A percentile compares a stretch with the other conserved stretches of the same genome.
Conservation (phyloP, 2,113 vertebrate genomes). For the Pangasianodon hypophthalmus region DNA sequence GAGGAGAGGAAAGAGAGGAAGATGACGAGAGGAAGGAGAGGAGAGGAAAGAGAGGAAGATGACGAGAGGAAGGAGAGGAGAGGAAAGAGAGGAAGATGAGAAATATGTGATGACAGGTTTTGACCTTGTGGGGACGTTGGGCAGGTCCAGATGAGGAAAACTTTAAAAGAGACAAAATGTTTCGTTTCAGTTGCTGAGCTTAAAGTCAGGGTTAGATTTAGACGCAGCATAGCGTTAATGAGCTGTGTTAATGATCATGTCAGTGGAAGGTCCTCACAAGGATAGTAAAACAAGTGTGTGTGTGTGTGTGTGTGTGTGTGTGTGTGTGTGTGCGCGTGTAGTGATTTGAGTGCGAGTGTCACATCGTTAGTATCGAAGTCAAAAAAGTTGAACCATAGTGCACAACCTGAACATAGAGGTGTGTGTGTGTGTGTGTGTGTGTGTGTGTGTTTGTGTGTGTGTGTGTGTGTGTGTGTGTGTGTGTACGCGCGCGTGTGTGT, state of each 20-base stretch:
- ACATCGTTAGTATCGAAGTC: neutral
- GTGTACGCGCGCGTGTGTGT: neutral
- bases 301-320: neutral
- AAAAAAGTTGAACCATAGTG: neutral
- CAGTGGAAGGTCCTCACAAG: neutral
- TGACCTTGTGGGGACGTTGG: neutral
- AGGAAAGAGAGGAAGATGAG: too few species aligned
- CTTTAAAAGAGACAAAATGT: neutral
- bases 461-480: neutral
- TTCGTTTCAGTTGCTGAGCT: neutral
- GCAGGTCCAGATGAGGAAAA: neutral
- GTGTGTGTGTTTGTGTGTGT: neutral
- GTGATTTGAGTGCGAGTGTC: neutral
- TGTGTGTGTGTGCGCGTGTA: too few species aligned
- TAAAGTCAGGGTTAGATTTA: neutral
- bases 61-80: neutral
- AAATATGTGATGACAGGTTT: neutral
- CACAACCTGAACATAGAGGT: neutral
- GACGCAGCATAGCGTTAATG: neutral
- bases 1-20: neutral
- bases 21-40: neutral
- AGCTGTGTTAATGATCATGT: neutral
- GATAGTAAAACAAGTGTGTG: neutral
- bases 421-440: neutral
- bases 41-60: neutral